Conservation (phyloP, 2,797 vertebrate species). For the Alectoris magna region DNA sequence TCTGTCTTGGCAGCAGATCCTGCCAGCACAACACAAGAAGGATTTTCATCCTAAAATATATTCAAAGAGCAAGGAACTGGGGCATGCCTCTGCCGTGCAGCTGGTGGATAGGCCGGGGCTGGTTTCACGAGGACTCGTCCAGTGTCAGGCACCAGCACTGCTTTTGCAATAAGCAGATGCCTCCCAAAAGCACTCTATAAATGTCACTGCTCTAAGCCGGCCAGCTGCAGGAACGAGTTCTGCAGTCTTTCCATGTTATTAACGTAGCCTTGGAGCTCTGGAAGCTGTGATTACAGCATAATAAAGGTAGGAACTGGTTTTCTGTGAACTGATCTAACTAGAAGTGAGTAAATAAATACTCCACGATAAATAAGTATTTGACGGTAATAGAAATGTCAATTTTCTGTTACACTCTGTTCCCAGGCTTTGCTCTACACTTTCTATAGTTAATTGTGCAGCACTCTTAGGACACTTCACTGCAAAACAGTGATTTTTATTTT, state of each 20-base stretch:
- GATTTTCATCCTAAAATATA: not conserved
- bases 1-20: not conserved
- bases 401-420: conserved; percentile 41
- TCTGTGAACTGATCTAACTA: conserved; percentile 8
- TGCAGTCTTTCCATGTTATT: not conserved
- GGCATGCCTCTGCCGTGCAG: rapidly evolving
- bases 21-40: not conserved
- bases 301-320: conserved; percentile 1
- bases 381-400: not conserved
- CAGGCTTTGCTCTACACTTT: not conserved
- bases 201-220: not conserved
- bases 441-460: not conserved
- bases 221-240: conserved; percentile 14
- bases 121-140: not conserved
- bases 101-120: rapidly evolving
- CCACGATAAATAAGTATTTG: conserved; percentile 18
- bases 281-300: not conserved
- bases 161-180: not conserved
- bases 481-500: not conserved
- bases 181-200: not conserved
- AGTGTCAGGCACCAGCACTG: not conserved
- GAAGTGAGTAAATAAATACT: conserved; percentile 52
- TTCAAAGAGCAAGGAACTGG: not conserved
- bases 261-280: not conserved
- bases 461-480: not conserved